phyloP scores from a whole-genome alignment of 1,140 invertebrate genomes.

The Tribolium castaneum region DNA sequence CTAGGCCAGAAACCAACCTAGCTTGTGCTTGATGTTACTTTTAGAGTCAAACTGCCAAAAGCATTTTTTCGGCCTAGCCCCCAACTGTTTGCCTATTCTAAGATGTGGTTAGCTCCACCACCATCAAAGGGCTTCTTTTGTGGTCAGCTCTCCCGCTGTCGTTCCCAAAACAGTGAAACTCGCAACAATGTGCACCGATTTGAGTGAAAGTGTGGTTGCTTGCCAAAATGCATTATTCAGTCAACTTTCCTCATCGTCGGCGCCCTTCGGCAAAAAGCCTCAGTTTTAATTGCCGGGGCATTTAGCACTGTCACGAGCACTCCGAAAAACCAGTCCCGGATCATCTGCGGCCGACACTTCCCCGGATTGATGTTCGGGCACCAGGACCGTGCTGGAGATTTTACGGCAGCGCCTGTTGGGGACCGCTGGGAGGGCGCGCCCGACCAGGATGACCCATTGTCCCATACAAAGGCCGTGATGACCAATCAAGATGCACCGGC shows the following conservation, averaged over 20 bases:
- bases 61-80: background rate
- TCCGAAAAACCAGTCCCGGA: background rate
- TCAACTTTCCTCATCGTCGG: too few species aligned
- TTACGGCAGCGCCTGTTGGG: too few species aligned
- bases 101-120: background rate
- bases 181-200: background rate
- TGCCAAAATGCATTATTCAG: background rate
- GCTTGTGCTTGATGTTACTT: too few species aligned
- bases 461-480: conserved; percentile 45
- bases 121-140: background rate
- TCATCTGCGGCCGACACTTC: conserved; percentile 8
- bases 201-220: background rate
- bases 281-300: conserved; percentile 6
- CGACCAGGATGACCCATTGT: conserved; percentile 46
- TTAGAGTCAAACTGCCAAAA: too few species aligned
- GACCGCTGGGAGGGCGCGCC: conserved; percentile 18
- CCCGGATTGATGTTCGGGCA: conserved; percentile 16
- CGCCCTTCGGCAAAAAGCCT: background rate
- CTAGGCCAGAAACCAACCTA: too few species aligned
- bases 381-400: too few species aligned
- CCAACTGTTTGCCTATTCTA: background rate
- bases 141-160: background rate
- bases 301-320: conserved; percentile 18
- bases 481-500: conserved; percentile 40
- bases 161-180: background rate